These are phyloP conservation scores for Drosophila ohnishii DNA, from an alignment of 1,140 invertebrate genomes.

Conservation along the genomic window DNA sequence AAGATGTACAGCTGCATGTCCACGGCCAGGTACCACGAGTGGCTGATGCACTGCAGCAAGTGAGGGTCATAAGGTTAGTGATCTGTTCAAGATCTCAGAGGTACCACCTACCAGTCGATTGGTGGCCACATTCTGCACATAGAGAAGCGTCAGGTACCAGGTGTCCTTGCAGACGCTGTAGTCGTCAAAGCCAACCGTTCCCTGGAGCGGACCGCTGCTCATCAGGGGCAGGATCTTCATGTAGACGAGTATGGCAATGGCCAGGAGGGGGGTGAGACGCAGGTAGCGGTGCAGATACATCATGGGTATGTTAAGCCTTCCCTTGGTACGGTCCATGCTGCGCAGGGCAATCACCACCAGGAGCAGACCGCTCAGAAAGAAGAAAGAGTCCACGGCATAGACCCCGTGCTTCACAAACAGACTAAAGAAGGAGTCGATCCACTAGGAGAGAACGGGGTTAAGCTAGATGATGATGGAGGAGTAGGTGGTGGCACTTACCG, in stretches of 20 bases:
- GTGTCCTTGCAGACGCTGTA: slow-evolving; percentile 29
- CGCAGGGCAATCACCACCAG: slow-evolving; percentile 86
- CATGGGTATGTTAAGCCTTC: slow-evolving; percentile 63
- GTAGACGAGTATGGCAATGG: slow-evolving; percentile 57
- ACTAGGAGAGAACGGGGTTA: slow-evolving; percentile 25
- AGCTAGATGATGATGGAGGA: no score
- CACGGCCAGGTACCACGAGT: slow-evolving; percentile 94
- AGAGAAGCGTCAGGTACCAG: slow-evolving; percentile 60
- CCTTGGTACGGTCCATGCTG: slow-evolving; percentile 85
- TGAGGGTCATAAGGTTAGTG: neutral
- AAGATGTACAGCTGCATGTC: slow-evolving; percentile 93
- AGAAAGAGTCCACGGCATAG: slow-evolving; percentile 96
- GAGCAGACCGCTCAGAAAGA: slow-evolving; percentile 90
- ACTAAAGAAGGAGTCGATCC: slow-evolving; percentile 82
- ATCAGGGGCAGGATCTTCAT: slow-evolving; percentile 45
- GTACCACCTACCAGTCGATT: slow-evolving; percentile 29
- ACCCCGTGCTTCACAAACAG: slow-evolving; percentile 84
- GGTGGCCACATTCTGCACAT: slow-evolving; percentile 62
- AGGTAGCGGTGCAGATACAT: slow-evolving; percentile 80
- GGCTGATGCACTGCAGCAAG: slow-evolving; percentile 89
- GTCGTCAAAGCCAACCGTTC: slow-evolving; percentile 52
- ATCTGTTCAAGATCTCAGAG: neutral
- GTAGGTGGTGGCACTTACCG: slow-evolving; percentile 16
- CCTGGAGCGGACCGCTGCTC: slow-evolving; percentile 46
- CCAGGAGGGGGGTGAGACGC: slow-evolving; percentile 65